phyloP scores from a whole-genome alignment of 2,888 invertebrate species.

The Drosophila kokeensis region DNA sequence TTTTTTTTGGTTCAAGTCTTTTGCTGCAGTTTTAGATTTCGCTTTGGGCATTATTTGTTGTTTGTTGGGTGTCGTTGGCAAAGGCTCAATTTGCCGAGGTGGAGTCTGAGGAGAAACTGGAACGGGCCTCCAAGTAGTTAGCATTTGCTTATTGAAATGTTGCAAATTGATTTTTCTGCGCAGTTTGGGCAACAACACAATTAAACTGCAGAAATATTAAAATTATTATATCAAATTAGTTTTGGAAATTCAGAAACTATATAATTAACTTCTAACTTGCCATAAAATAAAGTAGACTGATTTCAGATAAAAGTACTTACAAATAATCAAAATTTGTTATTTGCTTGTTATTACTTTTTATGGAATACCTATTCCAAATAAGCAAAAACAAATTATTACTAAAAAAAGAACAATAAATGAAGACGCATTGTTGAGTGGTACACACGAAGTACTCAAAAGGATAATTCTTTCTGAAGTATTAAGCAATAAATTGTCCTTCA shows the following conservation, averaged over 20 bases:
- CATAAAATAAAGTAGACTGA: not conserved
- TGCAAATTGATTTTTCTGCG: conserved; percentile 59
- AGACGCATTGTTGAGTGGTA: not conserved
- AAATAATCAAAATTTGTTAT: not conserved
- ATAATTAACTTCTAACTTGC: not conserved
- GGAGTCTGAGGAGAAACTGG: conserved; percentile 21
- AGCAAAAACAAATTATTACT: not conserved
- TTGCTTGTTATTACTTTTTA: too few relatives aligned
- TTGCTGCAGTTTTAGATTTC: conserved; percentile 28
- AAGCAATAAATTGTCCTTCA: not conserved
- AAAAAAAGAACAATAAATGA: not conserved
- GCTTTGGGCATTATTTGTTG: conserved; percentile 60
- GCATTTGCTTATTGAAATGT: conserved; percentile 72
- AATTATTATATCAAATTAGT: not conserved
- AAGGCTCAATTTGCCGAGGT: conserved; percentile 55
- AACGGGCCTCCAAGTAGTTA: conserved; percentile 50
- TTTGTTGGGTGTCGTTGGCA: conserved; percentile 71
- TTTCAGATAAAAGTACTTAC: not conserved
- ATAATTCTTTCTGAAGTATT: not conserved
- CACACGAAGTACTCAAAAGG: not conserved
- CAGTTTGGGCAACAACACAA: conserved; percentile 28
- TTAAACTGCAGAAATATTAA: conserved; percentile 8
- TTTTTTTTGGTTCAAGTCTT: conserved; percentile 1
- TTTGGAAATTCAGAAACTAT: not conserved
- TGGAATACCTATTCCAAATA: not conserved